Conservation (phyloP, 1,140 invertebrate genomes). For the Apis cerana region DNA sequence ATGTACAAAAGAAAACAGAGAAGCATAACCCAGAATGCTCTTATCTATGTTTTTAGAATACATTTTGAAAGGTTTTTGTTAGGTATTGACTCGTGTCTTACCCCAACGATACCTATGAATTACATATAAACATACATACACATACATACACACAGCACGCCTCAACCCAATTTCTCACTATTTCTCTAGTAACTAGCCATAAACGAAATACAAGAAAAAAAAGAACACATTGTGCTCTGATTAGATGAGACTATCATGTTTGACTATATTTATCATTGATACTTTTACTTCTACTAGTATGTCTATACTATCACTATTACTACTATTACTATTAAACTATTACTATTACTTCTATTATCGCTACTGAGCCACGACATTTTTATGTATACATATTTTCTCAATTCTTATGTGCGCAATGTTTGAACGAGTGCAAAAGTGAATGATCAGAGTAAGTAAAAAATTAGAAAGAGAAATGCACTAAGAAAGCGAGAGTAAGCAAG, state of each 20-base stretch:
- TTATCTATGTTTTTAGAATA: slow-evolving; percentile 71
- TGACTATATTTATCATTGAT: slow-evolving; percentile 65
- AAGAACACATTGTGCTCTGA: slow-evolving; percentile 53
- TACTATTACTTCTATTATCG: slow-evolving; percentile 67
- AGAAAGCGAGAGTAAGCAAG: not conserved
- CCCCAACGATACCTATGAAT: slow-evolving; percentile 42
- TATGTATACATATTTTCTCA: slow-evolving; percentile 69
- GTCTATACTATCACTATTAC: slow-evolving; percentile 61
- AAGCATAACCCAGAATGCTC: slow-evolving; percentile 61
- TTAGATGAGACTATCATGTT: slow-evolving; percentile 55
- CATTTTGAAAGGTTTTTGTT: slow-evolving; percentile 57
- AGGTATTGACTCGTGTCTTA: slow-evolving; percentile 57
- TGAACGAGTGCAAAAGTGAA: slow-evolving; percentile 53
- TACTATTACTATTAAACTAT: slow-evolving; percentile 64
- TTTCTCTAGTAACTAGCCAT: slow-evolving; percentile 61
- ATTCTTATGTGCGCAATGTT: slow-evolving; percentile 62
- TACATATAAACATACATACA: slow-evolving; percentile 29
- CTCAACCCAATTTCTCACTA: slow-evolving; percentile 17
- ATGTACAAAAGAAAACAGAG: slow-evolving; percentile 63
- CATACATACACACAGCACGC: not conserved
- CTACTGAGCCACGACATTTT: slow-evolving; percentile 63
- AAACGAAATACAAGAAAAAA: slow-evolving; percentile 39
- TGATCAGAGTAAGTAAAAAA: slow-evolving; percentile 13
- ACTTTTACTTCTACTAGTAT: slow-evolving; percentile 66
- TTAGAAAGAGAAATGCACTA: not conserved